Base-by-base conservation (phyloP, 2,113 vertebrate genomes). In the Benitochromis conjunctus region DNA sequence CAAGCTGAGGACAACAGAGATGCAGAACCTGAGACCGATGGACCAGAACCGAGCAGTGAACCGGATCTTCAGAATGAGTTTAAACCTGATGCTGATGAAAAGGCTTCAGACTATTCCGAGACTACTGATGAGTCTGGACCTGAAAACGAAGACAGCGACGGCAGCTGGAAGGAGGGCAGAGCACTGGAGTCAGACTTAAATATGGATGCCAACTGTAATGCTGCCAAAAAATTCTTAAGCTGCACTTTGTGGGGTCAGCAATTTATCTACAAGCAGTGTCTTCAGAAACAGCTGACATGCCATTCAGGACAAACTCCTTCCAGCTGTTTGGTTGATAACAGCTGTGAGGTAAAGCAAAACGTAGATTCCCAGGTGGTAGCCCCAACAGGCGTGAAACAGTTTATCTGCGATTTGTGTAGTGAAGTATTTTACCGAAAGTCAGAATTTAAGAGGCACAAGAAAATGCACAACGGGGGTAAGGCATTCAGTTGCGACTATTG, bases 241-340 rank as follows among this genome's bases (percentile, higher is more conserved):
- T 90, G 89, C 60, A 76, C n/a, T 12, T n/a, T n/a, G 2, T 90
- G 88, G 77, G 74, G 80, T 41, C 82, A 83, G 82, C 81, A 18
- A 11, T 83, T 90, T 56, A 8, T 53, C 4, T n/a, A 21, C 5
- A 56, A 64, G 29, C 21, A 38, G 29, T 74, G 34, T 55, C 34
- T 43, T 31, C 38, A 57, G 82, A 78, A 48, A 16, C 56, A 85
- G 55, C 3, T 31, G 19, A 58, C 10, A 8, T 46, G 29, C 31
- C 13, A 81, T 9, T 29, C 36, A n/a, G 71, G 10, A 76, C 18
- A 76, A 76, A 76, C 6, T 26, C 10, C 71, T 76, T 76, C 71
- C 18, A 76, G 26, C 46, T 53, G 71, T 53, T 34, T 53, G 46
- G 26, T 8, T 9, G 43, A 58, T 80, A 9, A 10, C 18, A 80